Base-by-base conservation (phyloP, 2,888 invertebrate genomes). In the Spilarctia lutea region DNA sequence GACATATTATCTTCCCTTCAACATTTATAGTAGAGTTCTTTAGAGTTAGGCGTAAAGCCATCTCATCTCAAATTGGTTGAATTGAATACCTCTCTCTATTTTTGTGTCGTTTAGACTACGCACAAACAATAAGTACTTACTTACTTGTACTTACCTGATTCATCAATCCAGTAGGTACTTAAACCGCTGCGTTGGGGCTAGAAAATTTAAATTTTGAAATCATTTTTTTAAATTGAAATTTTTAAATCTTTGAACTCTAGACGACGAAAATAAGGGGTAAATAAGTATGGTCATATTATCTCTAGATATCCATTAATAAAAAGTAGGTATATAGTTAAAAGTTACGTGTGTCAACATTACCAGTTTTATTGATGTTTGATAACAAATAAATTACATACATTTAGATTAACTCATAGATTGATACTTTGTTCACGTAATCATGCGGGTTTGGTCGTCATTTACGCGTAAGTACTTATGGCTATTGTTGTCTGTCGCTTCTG, bases 381-480 rank as follows among this genome's bases (percentile, higher is more conserved):
- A 48, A 30, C 30, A 68, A 45, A 30, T 48, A 11, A 52, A 52
- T 73, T 73, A 73, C 67, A 20, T 24, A 11, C 45, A 13, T 48
- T 18, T 67, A 66, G 65, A 73, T 73, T 27, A 42, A 60, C 56
- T 45, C 39, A 39, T 67, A 27, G 66, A 39, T 73, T n/a, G 24
- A n/a, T 45, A 35, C 35, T 63, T 74, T 68, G 71, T 71, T 71
- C 71, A 71, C 71, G 68, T 71, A 75, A 75, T 63, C n/a, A 75
- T 75, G 75, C 75, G 75, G 71, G 75, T 35, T 30, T 30, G 60
- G 11, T 42, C 48, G 69, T 65, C 52, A 56, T 74, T 42, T 27
- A 20, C 48, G 20, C n/a, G 52, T 33, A 39, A 45, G 45, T 48
- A 42, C 24, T n/a, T 18, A 24, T 24, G 18, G 18, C 72, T 67